Percentiles rank a stretch among this genome's conserved stretches.
These are phyloP conservation scores for Merops nubicus DNA, from an alignment of 2,113 vertebrate genomes.

Conservation along the genomic window DNA sequence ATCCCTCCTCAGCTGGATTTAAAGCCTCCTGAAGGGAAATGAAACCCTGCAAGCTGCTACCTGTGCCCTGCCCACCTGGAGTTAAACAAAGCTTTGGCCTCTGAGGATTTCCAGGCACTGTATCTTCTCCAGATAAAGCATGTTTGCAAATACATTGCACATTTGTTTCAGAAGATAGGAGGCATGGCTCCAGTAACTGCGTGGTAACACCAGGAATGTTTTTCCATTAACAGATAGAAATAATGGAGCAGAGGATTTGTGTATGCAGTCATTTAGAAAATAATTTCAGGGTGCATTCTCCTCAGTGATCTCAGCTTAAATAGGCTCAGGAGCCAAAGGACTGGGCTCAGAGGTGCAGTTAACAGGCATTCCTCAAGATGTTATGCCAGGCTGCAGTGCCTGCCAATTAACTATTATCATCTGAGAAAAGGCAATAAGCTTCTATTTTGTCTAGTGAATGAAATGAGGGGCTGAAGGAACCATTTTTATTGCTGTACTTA, in stretches of 20 bases:
- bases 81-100: background rate
- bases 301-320: background rate
- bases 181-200: background rate
- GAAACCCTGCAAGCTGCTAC: background rate
- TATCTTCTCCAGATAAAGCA: background rate
- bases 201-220: background rate
- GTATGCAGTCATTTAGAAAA: background rate
- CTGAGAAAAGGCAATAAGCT: background rate
- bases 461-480: background rate
- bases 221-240: background rate
- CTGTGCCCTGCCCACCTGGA: background rate
- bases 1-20: background rate
- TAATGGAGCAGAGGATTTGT: background rate
- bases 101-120: background rate
- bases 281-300: background rate
- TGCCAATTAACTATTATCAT: background rate
- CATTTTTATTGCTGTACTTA: background rate
- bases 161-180: background rate
- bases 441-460: background rate
- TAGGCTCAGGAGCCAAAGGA: background rate
- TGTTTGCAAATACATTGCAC: background rate
- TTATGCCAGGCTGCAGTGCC: background rate
- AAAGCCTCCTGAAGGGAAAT: background rate
- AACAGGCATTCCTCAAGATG: background rate
- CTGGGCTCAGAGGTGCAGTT: background rate